A percentile compares a stretch with the other conserved stretches of the same genome.
phyloP scores from a whole-genome alignment of 2,888 invertebrate genomes.

The Xestia sexstrigata region DNA sequence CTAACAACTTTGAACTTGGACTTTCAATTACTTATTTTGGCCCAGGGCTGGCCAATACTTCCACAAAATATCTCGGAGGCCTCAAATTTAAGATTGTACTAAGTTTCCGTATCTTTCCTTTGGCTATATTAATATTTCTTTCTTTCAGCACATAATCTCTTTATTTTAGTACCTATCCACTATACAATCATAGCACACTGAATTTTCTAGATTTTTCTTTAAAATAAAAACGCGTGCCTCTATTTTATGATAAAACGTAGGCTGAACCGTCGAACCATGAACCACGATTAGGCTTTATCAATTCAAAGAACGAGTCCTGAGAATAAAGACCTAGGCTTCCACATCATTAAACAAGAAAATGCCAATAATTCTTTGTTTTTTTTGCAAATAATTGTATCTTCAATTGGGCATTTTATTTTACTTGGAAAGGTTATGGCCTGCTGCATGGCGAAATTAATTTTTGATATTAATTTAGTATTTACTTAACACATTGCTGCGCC shows the following conservation, averaged over 20 bases:
- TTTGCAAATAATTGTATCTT: not conserved
- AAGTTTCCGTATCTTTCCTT: no score
- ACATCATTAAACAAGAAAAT: conserved; percentile 53
- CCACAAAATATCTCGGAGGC: no score
- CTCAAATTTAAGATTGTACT: no score
- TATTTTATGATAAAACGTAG: conserved; percentile 35
- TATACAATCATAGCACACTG: not conserved
- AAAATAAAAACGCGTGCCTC: conserved; percentile 5
- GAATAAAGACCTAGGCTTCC: conserved; percentile 49
- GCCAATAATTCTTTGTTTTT: not conserved
- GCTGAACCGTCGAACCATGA: conserved; percentile 48
- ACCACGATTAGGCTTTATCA: conserved; percentile 54
- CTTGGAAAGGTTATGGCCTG: not conserved
- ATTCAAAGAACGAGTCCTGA: conserved; percentile 37
- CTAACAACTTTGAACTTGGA: no score
- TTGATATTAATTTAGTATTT: not conserved
- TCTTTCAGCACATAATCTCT: no score
- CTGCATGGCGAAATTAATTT: not conserved
- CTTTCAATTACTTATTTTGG: no score
- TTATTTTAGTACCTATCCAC: not conserved
- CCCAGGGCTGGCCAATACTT: no score
- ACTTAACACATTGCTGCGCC: not conserved
- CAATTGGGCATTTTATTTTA: conserved; percentile 2
- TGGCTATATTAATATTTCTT: no score
- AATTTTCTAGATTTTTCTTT: conserved; percentile 4